Evolutionary conservation across 2,888 invertebrate genomes (phyloP), one percentile per base, ranked within the genome.

Genomic region (Carcina quercana): DNA sequence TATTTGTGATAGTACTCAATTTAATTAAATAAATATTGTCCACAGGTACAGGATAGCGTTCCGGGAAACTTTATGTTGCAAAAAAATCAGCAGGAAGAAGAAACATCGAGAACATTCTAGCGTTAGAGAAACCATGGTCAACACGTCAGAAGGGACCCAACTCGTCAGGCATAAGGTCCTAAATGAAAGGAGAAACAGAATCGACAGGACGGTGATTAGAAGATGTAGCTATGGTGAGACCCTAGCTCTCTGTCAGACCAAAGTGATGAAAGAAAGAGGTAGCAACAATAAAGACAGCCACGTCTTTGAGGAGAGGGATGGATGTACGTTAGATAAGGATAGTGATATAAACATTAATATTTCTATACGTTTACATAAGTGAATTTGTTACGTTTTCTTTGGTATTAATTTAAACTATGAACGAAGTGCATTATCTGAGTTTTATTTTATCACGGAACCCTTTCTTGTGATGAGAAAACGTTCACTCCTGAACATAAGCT

Each of bases 31-130:
- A n/a, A n/a, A n/a, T n/a, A n/a, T n/a, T n/a, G n/a, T n/a, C n/a
- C n/a, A 59, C 55, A 90, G 91, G 52, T 95, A 94, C 75, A 86
- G 94, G 11, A 85, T 87, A 11, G 94, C 94, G 0, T 94, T 94
- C 62, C 88, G 87, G 38, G 90, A 91, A 57, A 91, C 91, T 0
- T 82, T 93, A 31, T 90, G 90, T 64, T 89, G 91, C 45, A 80
- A 84, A 6, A 73, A 78, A 24, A 70, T 69, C 1, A 59, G 60
- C 1, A 69, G 74, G 33, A 85, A 79, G 48, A 79, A 72, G 41
- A 86, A 84, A 28, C 85, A 86, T 35, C 67, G 85, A n/a, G 88
- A 88, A 28, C 87, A 88, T 45, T 86, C 89, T 42, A 87, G 88
- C 65, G 73, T 90, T 57, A 73, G 88, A 32, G 86, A 89, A 41